phyloP scores from a whole-genome alignment of 2,797 vertebrate genomes.

The Macrochelys suwanniensis region DNA sequence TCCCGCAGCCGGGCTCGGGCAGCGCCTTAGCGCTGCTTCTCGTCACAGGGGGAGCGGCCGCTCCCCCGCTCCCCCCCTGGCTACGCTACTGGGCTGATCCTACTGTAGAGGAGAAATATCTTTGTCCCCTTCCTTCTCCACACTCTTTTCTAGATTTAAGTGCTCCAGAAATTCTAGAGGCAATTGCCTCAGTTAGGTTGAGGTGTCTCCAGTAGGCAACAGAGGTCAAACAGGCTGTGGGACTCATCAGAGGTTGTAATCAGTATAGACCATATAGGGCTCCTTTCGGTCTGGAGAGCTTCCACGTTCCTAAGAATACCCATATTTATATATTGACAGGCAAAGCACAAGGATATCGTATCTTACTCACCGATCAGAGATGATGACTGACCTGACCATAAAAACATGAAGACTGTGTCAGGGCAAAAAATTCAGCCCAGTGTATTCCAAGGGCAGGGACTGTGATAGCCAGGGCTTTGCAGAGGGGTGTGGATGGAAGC shows the following conservation, averaged over 20 bases:
- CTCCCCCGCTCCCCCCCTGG: too few relatives aligned
- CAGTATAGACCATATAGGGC: background rate
- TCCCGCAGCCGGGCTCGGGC: too few relatives aligned
- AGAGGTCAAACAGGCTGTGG: background rate
- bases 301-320: background rate
- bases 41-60: too few relatives aligned
- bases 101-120: background rate
- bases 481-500: background rate
- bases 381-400: background rate
- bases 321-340: background rate
- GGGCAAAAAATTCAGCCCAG: background rate
- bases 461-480: background rate
- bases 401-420: background rate
- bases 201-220: background rate
- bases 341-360: background rate
- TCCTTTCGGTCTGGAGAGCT: background rate
- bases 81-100: background rate
- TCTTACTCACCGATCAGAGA: background rate
- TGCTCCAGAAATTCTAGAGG: background rate
- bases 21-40: too few relatives aligned
- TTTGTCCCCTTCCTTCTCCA: background rate
- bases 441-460: background rate
- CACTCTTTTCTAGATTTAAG: background rate
- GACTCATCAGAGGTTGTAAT: background rate
- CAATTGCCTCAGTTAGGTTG: background rate